phyloP scores from a whole-genome alignment of 2,888 invertebrate genomes.

The Dione juno region DNA sequence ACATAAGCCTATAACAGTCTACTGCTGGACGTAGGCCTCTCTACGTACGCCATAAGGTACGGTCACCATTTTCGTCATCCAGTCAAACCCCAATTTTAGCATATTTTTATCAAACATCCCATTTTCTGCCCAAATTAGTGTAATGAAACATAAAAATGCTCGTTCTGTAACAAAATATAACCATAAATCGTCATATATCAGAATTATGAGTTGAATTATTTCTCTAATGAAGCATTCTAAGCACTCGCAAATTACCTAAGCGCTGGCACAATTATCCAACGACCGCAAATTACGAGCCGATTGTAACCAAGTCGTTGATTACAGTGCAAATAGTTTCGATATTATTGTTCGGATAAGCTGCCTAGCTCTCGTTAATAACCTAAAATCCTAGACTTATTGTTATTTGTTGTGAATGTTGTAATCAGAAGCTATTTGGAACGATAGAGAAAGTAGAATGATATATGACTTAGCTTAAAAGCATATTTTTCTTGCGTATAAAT shows the following conservation, averaged over 20 bases:
- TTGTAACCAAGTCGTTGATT: slow-evolving; percentile 40
- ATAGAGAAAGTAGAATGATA: no score
- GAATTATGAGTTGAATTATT: slow-evolving; percentile 22
- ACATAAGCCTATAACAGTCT: no score
- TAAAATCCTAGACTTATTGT: neutral
- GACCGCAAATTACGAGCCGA: slow-evolving; percentile 48
- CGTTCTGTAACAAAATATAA: neutral
- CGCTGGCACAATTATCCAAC: slow-evolving; percentile 45
- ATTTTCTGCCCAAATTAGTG: neutral
- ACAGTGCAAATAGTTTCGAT: slow-evolving; percentile 24
- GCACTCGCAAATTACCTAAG: slow-evolving; percentile 46
- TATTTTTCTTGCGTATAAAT: no score
- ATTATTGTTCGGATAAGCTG: slow-evolving; percentile 13
- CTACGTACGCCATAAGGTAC: no score
- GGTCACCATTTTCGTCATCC: no score
- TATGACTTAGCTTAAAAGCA: no score
- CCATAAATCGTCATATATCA: slow-evolving; percentile 28
- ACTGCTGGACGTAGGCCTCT: no score
- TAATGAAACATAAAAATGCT: slow-evolving; percentile 9
- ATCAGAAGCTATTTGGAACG: neutral
- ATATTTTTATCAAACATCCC: no score
- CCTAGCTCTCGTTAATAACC: slow-evolving; percentile 4
- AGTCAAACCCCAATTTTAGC: neutral
- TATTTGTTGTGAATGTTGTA: neutral
- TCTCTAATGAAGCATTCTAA: slow-evolving; percentile 37